These are phyloP conservation scores for Drepanosiphum platanoidis DNA, from an alignment of 2,888 invertebrate species.

Conservation along the genomic window DNA sequence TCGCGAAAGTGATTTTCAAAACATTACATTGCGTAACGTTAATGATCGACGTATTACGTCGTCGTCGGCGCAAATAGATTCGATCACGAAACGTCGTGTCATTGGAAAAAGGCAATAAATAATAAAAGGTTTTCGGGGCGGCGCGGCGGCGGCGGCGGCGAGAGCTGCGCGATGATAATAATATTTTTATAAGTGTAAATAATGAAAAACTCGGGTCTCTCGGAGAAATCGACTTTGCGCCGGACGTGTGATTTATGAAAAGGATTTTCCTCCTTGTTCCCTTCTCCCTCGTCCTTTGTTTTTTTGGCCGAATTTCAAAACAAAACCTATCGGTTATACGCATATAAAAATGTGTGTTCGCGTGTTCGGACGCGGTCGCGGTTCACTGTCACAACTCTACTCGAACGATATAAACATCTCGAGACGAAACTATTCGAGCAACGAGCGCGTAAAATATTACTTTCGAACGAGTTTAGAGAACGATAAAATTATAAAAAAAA, in stretches of 20 bases:
- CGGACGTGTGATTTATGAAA: slow-evolving; percentile 36
- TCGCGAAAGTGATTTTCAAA: not conserved
- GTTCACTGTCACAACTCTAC: not conserved
- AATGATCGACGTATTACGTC: not conserved
- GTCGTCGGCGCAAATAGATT: not conserved
- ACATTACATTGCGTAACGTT: not conserved
- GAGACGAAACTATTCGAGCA: not conserved
- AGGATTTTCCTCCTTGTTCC: not conserved
- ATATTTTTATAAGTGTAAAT: not conserved
- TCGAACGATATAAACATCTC: not conserved
- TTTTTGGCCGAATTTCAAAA: slow-evolving; percentile 39
- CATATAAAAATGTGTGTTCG: not conserved
- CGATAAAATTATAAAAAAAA: not conserved
- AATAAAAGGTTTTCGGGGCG: not conserved
- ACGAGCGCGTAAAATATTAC: too few relatives aligned
- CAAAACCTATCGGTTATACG: not conserved
- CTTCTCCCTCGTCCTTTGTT: too few relatives aligned
- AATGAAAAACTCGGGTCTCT: not conserved
- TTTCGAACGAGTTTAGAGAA: not conserved
- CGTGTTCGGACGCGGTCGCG: not conserved
- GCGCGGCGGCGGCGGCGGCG: too few relatives aligned
- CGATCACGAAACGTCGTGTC: not conserved
- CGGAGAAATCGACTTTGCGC: not conserved
- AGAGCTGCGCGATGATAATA: slow-evolving; percentile 22
- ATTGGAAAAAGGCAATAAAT: not conserved